Evolutionary conservation across 2,113 vertebrate genomes (phyloP), one percentile per base, ranked within the genome.

Genomic region (Xenus cinereus): DNA sequence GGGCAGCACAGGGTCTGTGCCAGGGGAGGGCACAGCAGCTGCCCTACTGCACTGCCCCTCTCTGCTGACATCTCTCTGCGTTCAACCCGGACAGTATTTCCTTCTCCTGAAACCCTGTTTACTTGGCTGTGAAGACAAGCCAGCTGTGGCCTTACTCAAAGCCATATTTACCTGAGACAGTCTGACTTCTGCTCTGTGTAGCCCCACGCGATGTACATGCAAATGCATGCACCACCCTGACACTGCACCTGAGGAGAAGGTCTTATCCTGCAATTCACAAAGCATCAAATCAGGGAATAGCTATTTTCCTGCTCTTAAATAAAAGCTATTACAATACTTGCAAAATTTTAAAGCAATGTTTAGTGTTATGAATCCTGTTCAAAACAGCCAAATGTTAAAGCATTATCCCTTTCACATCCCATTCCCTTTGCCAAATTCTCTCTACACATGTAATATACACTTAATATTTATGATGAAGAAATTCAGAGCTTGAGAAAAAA

Each of bases 131-230:
- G 28, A 56, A 80, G 27, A 37, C 9, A 66, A 86, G 15, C 7
- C 53, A 57, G 12, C 14, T 57, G 24, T 10, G 30, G 30, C 39
- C 15, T 37, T 54, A 53, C 6, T 76, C 54, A 43, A 41, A 68
- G 57, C 9, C 30, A 39, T 14, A 22, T 8, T 64, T 76, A 53
- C 12, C 6, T 0, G 2, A 62, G 41, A 53, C 4, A 48, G 12
- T 15, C 21, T 57, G 22, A n/a, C 45, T 88, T 92, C 39, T 72
- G 4, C 39, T 83, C 45, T 51, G 6, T 23, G 27, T 33, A 39
- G 2, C 6, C 8, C 7, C 5, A 48, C 0, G 1, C 16, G 23
- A n/a, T 0, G 0, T 69, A 6, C 21, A 30, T 6, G 5, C 4
- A 45, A 56, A 68, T 43, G 22, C 10, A 39, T 46, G 22, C 10